phyloP scores from a whole-genome alignment of 1,140 invertebrate genomes.

The Rhynchophorus ferrugineus region DNA sequence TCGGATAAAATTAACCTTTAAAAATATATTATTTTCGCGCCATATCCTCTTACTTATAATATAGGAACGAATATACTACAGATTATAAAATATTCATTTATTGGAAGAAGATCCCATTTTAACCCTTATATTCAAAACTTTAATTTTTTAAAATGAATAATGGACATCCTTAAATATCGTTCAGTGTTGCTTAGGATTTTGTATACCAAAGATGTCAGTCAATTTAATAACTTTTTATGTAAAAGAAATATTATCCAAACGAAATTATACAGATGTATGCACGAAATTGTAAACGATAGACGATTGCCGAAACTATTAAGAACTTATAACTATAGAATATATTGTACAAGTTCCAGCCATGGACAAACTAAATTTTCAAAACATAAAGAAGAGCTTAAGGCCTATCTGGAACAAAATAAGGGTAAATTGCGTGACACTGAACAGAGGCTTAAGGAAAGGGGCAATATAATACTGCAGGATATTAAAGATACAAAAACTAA shows the following conservation, averaged over 20 bases:
- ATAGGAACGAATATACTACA: too few relatives aligned
- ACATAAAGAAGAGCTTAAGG: slow-evolving; percentile 32
- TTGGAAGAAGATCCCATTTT: too few relatives aligned
- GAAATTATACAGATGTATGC: background rate
- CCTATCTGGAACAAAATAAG: slow-evolving; percentile 47
- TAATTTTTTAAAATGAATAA: slow-evolving; percentile 1
- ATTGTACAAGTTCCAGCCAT: slow-evolving; percentile 6
- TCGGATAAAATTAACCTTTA: too few relatives aligned
- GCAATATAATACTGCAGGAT: slow-evolving; percentile 55
- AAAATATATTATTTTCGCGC: too few relatives aligned
- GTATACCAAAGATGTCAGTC: too few relatives aligned
- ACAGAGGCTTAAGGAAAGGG: slow-evolving; percentile 47
- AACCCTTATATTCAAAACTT: too few relatives aligned
- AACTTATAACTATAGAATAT: slow-evolving; percentile 1
- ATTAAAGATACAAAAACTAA: slow-evolving; percentile 57
- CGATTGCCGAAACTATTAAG: background rate
- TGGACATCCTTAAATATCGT: background rate
- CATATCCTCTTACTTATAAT: too few relatives aligned
- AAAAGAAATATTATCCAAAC: background rate
- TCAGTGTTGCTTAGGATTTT: too few relatives aligned
- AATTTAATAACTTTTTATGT: too few relatives aligned
- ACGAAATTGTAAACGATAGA: background rate
- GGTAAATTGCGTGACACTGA: slow-evolving; percentile 50
- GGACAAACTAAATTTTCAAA: slow-evolving; percentile 12
- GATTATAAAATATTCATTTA: too few relatives aligned